A percentile compares a stretch with the other conserved stretches of the same genome.
These are phyloP conservation scores for Thomomys bottae DNA, from an alignment of 2,113 vertebrate genomes.

Conservation along the genomic window DNA sequence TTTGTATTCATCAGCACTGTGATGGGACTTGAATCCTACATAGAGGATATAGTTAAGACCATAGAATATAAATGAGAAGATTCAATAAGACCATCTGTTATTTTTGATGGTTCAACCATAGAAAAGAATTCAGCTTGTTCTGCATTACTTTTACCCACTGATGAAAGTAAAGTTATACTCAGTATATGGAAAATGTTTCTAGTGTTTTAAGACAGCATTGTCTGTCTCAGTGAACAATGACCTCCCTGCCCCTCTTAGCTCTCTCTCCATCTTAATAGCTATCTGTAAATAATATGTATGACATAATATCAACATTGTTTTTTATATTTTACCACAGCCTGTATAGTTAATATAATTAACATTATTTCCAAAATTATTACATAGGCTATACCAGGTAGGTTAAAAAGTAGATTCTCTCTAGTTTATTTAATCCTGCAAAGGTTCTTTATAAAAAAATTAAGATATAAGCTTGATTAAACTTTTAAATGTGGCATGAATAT, in stretches of 20 bases:
- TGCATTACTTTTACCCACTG: neutral
- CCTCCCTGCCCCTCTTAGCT: too few relatives aligned
- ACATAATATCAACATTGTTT: neutral
- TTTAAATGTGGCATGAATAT: slow-evolving; percentile 48
- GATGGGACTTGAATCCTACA: neutral
- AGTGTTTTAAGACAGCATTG: slow-evolving; percentile 24
- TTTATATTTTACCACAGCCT: neutral
- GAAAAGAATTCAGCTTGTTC: neutral
- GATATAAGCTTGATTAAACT: slow-evolving; percentile 26
- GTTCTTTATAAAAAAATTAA: slow-evolving; percentile 13
- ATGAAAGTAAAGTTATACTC: neutral
- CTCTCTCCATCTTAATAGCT: neutral
- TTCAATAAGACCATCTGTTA: neutral
- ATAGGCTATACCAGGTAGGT: neutral
- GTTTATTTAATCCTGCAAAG: slow-evolving; percentile 23
- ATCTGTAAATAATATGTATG: neutral
- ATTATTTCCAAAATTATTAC: neutral
- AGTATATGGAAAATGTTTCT: neutral
- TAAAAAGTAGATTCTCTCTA: slow-evolving; percentile 16
- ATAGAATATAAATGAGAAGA: neutral
- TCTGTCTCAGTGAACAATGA: neutral
- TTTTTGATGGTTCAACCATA: neutral
- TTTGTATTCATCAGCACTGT: neutral
- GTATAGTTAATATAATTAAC: neutral
- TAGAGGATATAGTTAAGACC: neutral